phyloP scores from a whole-genome alignment of 2,113 vertebrate species.

The Hippopotamus amphibius region DNA sequence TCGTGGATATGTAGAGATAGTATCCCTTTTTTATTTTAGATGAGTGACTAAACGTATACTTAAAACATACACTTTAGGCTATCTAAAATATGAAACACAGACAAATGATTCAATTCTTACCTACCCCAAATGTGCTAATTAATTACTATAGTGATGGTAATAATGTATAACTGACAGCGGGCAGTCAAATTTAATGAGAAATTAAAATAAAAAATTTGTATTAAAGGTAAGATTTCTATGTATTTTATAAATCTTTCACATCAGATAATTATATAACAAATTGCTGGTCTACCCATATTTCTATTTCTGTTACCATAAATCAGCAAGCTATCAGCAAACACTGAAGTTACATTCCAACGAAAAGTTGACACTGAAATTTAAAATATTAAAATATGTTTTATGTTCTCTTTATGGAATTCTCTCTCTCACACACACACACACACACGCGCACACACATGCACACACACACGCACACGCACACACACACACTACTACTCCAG shows the following conservation, averaged over 20 bases:
- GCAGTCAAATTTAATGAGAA: background rate
- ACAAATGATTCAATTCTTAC: background rate
- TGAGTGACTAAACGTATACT: background rate
- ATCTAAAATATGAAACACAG: background rate
- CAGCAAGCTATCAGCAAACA: background rate
- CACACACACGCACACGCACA: background rate
- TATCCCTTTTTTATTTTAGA: slow-evolving; percentile 7
- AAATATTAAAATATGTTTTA: slow-evolving; percentile 19
- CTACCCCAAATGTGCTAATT: background rate
- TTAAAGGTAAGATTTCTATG: background rate
- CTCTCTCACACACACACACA: too few species aligned
- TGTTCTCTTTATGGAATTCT: background rate
- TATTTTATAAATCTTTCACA: background rate
- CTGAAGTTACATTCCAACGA: background rate
- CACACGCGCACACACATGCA: background rate
- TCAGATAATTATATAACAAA: background rate
- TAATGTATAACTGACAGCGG: background rate
- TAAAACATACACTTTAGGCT: background rate
- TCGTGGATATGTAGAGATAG: background rate
- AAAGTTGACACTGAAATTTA: background rate
- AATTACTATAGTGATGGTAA: background rate
- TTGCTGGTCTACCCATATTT: background rate
- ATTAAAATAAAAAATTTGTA: background rate
- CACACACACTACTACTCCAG: fast-evolving
- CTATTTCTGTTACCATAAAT: background rate